Conservation (phyloP, 2,797 vertebrate species). For the Cuniculus paca region DNA sequence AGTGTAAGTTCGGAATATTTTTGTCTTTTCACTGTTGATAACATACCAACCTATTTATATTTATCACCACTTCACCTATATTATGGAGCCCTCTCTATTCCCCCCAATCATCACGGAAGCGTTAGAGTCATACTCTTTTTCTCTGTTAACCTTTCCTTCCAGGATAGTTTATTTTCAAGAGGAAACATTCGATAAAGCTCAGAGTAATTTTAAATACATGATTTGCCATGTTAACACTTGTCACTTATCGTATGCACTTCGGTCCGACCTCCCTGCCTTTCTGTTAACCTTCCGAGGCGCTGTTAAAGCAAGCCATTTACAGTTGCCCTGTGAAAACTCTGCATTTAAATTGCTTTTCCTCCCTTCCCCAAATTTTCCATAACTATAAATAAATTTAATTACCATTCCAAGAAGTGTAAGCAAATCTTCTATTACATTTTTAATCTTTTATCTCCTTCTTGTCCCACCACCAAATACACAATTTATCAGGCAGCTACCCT, state of each 20-base stretch:
- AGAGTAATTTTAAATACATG: slow-evolving; percentile 82
- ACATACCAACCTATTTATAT: slow-evolving; percentile 52
- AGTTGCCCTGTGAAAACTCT: slow-evolving; percentile 74
- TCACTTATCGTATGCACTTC: slow-evolving; percentile 80
- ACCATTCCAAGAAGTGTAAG: slow-evolving; percentile 72
- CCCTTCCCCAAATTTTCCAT: slow-evolving; percentile 81
- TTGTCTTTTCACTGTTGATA: background rate
- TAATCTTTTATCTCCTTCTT: slow-evolving; percentile 73
- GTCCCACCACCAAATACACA: slow-evolving; percentile 63
- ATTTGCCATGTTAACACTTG: slow-evolving; percentile 82
- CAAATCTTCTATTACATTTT: slow-evolving; percentile 81
- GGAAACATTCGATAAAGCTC: slow-evolving; percentile 81
- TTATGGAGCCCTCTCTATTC: background rate
- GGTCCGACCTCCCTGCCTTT: slow-evolving; percentile 75
- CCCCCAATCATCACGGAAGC: background rate
- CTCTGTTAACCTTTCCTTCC: slow-evolving; percentile 82
- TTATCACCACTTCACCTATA: slow-evolving; percentile 52
- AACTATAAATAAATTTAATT: slow-evolving; percentile 84
- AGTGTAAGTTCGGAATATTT: background rate
- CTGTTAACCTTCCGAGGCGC: slow-evolving; percentile 78
- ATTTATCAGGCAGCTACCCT: slow-evolving; percentile 65
- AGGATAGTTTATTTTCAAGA: slow-evolving; percentile 82
- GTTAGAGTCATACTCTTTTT: slow-evolving; percentile 69
- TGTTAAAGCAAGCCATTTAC: slow-evolving; percentile 81
- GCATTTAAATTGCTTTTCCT: slow-evolving; percentile 85